Base-by-base conservation (phyloP, 2,888 invertebrate species). In the Strigamia transsilvanica region DNA sequence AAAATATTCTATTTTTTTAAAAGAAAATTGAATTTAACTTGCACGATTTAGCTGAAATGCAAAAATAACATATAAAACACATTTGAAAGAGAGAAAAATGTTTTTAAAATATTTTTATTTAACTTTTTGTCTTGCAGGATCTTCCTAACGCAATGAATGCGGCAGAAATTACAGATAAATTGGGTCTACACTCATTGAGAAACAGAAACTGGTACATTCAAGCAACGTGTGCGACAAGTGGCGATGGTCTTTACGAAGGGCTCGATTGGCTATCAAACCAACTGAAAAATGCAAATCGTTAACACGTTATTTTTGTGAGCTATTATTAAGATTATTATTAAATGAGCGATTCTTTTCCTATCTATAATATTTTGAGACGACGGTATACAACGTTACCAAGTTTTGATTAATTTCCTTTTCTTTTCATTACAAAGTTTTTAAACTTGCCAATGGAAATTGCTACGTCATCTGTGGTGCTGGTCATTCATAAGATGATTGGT, bases 131-230 rank as follows among this genome's bases (percentile, higher is more conserved):
- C n/a, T 89, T 89, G 61, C 88, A 97, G 96, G 99, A 99, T 92
- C 92, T 99, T 91, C 99, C 99, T 87, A 99, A 99, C 90, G 99
- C 99, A 87, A 99, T 99, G 99, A 99, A 98, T 90, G 98, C 99
- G 85, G 98, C 99, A 84, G 99, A 99, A 91, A 98, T 99, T 87
- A 99, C 99, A 87, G 99, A 99, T 91, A 99, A 99, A 92, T 92
- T 99, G 89, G 98, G 98, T 85, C 92, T 99, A 89, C 99, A 99
- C 90, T 96, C 97, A 88, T 91, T 99, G 90, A 93, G 98, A 90
- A 98, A 98, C 91, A 95, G 98, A 89, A 96, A 97, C 90, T 97
- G 97, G 97, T 97, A 96, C 91, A 97, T 97, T 88, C 97, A 96
- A 90, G 87, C 96, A 88, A 96, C 95, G 88, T 99, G 99, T 91